Percentiles rank a stretch among this genome's conserved stretches.
Conservation (phyloP, 2,888 invertebrate genomes). For the Incurvaria masculella region DNA sequence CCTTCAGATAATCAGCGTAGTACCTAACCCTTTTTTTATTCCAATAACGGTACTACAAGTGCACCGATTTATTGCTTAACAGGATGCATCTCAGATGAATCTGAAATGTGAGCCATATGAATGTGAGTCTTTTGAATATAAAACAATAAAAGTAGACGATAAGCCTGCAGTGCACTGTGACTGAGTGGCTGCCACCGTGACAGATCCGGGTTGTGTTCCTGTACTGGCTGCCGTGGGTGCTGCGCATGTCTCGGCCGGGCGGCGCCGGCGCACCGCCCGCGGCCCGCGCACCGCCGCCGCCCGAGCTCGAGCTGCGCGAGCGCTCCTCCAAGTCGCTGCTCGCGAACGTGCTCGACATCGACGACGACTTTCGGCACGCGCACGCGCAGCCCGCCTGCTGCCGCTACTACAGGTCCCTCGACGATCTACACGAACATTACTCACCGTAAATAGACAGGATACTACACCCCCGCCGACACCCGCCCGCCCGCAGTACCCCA, state of each 20-base stretch:
- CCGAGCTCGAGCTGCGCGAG: slow-evolving; percentile 85
- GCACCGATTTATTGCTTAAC: too few species aligned
- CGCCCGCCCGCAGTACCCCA: slow-evolving; percentile 50
- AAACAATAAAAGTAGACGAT: too few species aligned
- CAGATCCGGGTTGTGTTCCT: slow-evolving; percentile 91
- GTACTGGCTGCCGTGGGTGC: slow-evolving; percentile 95
- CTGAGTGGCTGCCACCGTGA: too few species aligned
- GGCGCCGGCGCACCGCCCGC: slow-evolving; percentile 59
- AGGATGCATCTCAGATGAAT: too few species aligned
- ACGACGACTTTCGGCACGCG: slow-evolving; percentile 89
- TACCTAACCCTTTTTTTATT: too few species aligned
- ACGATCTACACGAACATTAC: slow-evolving; percentile 59
- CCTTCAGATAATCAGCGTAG: too few species aligned
- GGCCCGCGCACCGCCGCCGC: slow-evolving; percentile 72
- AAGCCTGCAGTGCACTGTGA: too few species aligned
- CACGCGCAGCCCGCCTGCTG: slow-evolving; percentile 71
- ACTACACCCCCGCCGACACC: slow-evolving; percentile 48
- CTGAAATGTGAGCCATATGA: too few species aligned
- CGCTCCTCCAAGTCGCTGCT: slow-evolving; percentile 91
- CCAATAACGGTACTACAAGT: too few species aligned
- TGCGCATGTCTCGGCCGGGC: slow-evolving; percentile 85
- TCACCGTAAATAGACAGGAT: slow-evolving; percentile 55
- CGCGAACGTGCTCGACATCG: slow-evolving; percentile 96
- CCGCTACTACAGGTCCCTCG: slow-evolving; percentile 73
- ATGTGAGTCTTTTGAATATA: too few species aligned